Evolutionary conservation across 1,140 invertebrate genomes (phyloP).

Genomic region (Ceratosolen fusciceps): DNA sequence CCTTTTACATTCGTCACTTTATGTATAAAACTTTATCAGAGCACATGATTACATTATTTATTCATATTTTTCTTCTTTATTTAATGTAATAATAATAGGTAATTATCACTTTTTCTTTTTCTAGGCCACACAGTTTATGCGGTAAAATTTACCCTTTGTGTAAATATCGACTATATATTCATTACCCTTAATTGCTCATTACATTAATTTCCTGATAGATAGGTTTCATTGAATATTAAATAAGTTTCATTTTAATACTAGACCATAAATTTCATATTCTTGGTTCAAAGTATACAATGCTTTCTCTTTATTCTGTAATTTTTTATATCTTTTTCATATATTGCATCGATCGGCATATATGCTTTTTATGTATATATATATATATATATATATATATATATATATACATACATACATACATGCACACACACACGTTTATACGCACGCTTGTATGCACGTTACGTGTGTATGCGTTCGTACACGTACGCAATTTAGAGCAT

Average conservation of each 20-base stretch:
- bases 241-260: constrained; percentile 67
- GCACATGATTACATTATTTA: constrained; percentile 71
- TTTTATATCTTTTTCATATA: constrained; percentile 39
- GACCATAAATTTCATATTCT: constrained; percentile 60
- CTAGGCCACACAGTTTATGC: constrained; percentile 71
- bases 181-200: constrained; percentile 53
- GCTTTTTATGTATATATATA: constrained; percentile 2
- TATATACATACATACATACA: background rate
- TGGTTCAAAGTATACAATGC: constrained; percentile 51
- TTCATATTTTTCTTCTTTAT: constrained; percentile 59
- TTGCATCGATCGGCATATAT: constrained; percentile 26
- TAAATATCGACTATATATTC: constrained; percentile 58
- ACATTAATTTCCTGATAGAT: constrained; percentile 22
- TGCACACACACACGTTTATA: background rate
- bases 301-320: constrained; percentile 26
- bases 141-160: constrained; percentile 63
- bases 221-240: constrained; percentile 45
- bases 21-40: constrained; percentile 73
- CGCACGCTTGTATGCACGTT: background rate
- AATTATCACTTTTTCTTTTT: constrained; percentile 71
- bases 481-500: background rate
- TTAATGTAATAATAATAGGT: constrained; percentile 66
- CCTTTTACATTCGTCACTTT: constrained; percentile 70
- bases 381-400: constrained; percentile 36
- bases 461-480: background rate